Evolutionary conservation across 2,888 invertebrate genomes (phyloP).

Genomic region (Lycocerus yunnanus): DNA sequence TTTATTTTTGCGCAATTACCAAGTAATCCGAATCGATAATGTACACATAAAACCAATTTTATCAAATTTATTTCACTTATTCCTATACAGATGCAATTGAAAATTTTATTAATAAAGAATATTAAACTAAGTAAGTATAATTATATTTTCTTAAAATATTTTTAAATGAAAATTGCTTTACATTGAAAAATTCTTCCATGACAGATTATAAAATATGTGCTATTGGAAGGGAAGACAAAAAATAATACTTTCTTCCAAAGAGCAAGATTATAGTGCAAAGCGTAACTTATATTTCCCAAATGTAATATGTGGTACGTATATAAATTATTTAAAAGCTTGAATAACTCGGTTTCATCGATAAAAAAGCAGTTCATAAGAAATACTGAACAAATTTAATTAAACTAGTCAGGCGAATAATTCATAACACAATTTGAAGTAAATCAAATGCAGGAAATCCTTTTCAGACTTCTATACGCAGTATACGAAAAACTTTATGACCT

Average conservation of each 20-base stretch:
- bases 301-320: background rate
- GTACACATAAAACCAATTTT: background rate
- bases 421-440: background rate
- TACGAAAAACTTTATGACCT: no score
- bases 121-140: background rate
- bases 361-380: background rate
- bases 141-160: background rate
- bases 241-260: background rate
- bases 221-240: background rate
- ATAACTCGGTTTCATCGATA: background rate
- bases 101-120: background rate
- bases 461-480: no score
- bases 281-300: background rate
- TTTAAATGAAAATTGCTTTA: background rate
- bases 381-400: background rate
- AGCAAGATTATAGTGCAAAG: background rate
- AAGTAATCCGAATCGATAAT: no score
- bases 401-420: background rate
- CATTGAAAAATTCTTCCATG: background rate
- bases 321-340: background rate
- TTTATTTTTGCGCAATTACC: no score
- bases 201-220: background rate
- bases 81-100: background rate
- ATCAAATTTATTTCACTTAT: background rate
- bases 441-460: background rate